Base-by-base conservation (phyloP, 2,797 vertebrate species). In the Phyllotis vaccarum region DNA sequence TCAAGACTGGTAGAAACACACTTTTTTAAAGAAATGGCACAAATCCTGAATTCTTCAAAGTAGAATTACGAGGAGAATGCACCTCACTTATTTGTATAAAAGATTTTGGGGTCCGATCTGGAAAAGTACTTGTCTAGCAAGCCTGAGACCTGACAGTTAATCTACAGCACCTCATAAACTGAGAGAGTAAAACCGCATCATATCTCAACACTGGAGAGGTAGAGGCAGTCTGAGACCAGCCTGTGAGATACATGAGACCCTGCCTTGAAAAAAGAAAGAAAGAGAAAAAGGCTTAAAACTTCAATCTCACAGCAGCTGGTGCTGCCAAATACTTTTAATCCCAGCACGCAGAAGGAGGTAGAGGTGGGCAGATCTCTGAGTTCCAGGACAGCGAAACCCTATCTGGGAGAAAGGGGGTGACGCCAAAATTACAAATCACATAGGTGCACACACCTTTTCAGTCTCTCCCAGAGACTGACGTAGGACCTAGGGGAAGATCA, bases 221-320 rank as follows among this genome's bases (percentile, higher is more conserved):
- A 46, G 31, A 49, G 64, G 34, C 31, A 54, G 46, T 17, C 31
- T 52, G 46, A 52, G 43, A n/a, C 64, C 31, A 86, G 21, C 2
- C 64, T 49, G n/a, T n/a, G 5, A 31, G 46, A 17, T 24, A 34
- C 22, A 27, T 3, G 46, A 70, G 64, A 54, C 46, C 12, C 54
- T 54, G 5, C 17, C 64, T 37, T 37, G 7, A 85, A 83, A 49
- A 49, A 46, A 34, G 10, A 64, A 83, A 62, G 37, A 58, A 83
- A n/a, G n/a, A n/a, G n/a, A n/a, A 75, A 90, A 21, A 17, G 72
- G 58, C 76, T 95, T 96, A 68, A 60, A 95, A 87, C 37, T 66
- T 64, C 4, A 78, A 22, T 62, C 62, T 96, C 78, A 70, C 66
- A 70, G 66, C 66, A n/a, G n/a, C 6, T 9, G 17, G 7, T 70